Conservation (phyloP, 2,113 vertebrate genomes). For the Eublepharis macularius region DNA sequence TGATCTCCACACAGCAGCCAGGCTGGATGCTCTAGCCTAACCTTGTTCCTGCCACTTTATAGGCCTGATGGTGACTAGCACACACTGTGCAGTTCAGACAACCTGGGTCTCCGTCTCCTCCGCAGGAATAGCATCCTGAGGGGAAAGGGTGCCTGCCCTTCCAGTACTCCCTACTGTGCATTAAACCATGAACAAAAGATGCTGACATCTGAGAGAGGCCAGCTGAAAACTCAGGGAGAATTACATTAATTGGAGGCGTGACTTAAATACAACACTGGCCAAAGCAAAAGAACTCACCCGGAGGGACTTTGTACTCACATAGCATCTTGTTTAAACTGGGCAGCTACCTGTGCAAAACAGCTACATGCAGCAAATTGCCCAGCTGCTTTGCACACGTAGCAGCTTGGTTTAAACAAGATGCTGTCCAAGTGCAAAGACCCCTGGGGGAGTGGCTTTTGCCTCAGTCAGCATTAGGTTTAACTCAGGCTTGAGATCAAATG, state of each 20-base stretch:
- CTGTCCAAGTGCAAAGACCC: too few species aligned
- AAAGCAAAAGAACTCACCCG: too few species aligned
- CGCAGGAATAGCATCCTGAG: background rate
- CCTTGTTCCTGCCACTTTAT: background rate
- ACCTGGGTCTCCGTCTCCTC: background rate
- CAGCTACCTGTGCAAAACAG: too few species aligned
- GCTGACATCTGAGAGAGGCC: background rate
- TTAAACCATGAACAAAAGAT: background rate
- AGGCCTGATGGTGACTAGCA: background rate
- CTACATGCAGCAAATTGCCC: too few species aligned
- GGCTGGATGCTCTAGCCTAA: background rate
- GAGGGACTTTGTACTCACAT: too few species aligned
- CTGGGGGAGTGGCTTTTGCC: too few species aligned
- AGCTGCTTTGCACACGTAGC: too few species aligned
- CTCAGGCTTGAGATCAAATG: background rate
- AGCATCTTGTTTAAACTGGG: too few species aligned
- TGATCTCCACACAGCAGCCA: background rate
- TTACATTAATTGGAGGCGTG: background rate
- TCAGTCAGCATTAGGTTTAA: too few species aligned
- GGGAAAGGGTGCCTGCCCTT: background rate
- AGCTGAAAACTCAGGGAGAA: background rate
- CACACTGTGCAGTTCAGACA: background rate
- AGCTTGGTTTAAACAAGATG: too few species aligned
- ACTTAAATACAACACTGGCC: too few species aligned
- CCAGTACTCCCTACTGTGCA: background rate